These are phyloP conservation scores for Allolobophora icterica DNA, from an alignment of 2,888 invertebrate genomes.

Conservation along the genomic window DNA sequence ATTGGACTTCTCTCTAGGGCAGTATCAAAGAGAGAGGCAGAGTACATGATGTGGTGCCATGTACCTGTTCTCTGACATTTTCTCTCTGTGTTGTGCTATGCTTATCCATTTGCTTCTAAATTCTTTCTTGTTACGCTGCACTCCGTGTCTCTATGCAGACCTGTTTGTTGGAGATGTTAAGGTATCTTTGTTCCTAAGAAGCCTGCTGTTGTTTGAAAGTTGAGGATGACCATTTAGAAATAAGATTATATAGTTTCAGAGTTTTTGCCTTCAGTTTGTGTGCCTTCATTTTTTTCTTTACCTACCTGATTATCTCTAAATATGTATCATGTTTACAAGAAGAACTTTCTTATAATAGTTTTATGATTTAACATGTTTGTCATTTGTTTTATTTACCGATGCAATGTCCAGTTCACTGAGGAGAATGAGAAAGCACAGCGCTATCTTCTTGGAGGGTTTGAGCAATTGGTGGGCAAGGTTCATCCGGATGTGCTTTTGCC, in stretches of 20 bases:
- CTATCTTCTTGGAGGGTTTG: conserved; percentile 91
- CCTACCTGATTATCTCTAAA: not conserved
- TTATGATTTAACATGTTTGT: not conserved
- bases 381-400: not conserved
- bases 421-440: conserved; percentile 70
- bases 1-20: not conserved
- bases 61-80: not conserved
- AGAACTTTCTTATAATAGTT: not conserved
- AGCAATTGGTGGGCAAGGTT: conserved; percentile 82
- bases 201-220: no score
- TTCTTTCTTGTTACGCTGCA: no score
- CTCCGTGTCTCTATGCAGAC: no score
- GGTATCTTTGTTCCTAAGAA: no score
- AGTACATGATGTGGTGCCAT: not conserved
- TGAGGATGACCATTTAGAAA: no score
- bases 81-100: not conserved
- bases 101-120: not conserved
- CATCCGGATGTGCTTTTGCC: conserved; percentile 79
- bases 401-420: conserved; percentile 60
- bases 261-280: no score
- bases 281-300: not conserved
- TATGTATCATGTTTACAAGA: not conserved
- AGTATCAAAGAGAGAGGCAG: not conserved
- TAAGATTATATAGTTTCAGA: no score
- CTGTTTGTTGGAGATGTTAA: no score